Evolutionary conservation across 35 echinoderm and acorn worm species (phyloP).

Genomic region (Ophioderma brevispina): DNA sequence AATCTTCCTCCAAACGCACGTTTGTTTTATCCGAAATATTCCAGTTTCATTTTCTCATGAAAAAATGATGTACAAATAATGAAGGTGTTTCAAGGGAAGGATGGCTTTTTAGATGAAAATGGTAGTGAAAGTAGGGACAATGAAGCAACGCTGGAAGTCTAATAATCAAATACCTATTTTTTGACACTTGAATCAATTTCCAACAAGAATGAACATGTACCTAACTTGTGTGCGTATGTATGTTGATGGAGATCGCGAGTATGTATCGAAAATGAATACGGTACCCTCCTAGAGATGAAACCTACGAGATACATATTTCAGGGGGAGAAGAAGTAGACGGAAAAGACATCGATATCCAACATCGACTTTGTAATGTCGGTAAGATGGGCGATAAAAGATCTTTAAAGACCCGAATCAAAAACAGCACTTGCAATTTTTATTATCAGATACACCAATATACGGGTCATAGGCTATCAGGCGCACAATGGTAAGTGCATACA

Average conservation of each 20-base stretch:
- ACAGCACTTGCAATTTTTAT: neutral
- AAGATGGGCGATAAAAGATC: neutral
- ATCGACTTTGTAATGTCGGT: slow-evolving; percentile 38
- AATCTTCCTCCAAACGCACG: neutral
- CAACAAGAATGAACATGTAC: slow-evolving; percentile 43
- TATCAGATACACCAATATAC: neutral
- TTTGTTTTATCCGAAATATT: slow-evolving; percentile 11
- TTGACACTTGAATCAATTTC: slow-evolving; percentile 72
- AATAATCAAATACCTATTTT: slow-evolving; percentile 58
- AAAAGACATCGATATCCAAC: slow-evolving; percentile 7
- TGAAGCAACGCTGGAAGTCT: neutral
- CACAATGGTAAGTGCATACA: neutral
- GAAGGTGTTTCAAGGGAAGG: neutral
- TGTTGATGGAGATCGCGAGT: slow-evolving; percentile 35
- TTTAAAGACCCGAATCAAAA: neutral
- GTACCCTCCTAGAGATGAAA: neutral
- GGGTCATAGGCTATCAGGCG: neutral
- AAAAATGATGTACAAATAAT: neutral
- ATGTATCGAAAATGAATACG: neutral
- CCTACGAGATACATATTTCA: slow-evolving; percentile 1
- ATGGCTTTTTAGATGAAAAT: neutral
- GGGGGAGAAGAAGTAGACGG: slow-evolving; percentile 41
- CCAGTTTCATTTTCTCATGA: neutral
- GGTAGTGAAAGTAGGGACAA: neutral
- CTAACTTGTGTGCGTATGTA: slow-evolving; percentile 49